Conservation (phyloP, 2,113 vertebrate species). For the Labeo rohita region DNA sequence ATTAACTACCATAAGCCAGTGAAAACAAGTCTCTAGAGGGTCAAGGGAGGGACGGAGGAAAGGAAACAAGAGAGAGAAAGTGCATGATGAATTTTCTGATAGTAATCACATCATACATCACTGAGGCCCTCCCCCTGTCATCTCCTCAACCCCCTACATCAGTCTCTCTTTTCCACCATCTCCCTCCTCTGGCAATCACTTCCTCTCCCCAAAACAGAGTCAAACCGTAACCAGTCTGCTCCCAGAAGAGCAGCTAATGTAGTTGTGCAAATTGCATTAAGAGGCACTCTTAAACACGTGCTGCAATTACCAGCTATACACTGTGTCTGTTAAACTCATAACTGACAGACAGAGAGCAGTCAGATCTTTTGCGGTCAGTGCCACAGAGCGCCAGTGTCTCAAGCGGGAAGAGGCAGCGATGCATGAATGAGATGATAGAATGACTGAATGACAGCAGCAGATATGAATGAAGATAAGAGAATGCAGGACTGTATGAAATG, state of each 20-base stretch:
- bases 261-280: conserved; percentile 52
- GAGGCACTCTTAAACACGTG: conserved; percentile 41
- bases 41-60: conserved; percentile 6
- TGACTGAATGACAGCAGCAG: conserved; percentile 14
- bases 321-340: conserved; percentile 49
- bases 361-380: neutral
- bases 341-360: conserved; percentile 14
- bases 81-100: conserved; percentile 53
- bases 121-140: conserved; percentile 48
- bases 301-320: conserved; percentile 45
- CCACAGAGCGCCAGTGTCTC: neutral
- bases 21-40: neutral
- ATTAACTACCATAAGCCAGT: conserved; percentile 4
- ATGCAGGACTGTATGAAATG: neutral
- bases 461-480: conserved; percentile 5
- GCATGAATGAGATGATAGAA: conserved; percentile 14
- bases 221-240: conserved; percentile 25
- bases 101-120: conserved; percentile 51
- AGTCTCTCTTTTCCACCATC: conserved; percentile 20
- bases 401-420: neutral
- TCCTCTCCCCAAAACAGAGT: conserved; percentile 48
- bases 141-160: conserved; percentile 31
- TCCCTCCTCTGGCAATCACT: conserved; percentile 34
- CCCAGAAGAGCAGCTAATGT: conserved; percentile 48
- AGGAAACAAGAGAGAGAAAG: conserved; percentile 8